These are phyloP conservation scores for Metacarcinus magister DNA, from an alignment of 2,888 invertebrate genomes.

Conservation along the genomic window DNA sequence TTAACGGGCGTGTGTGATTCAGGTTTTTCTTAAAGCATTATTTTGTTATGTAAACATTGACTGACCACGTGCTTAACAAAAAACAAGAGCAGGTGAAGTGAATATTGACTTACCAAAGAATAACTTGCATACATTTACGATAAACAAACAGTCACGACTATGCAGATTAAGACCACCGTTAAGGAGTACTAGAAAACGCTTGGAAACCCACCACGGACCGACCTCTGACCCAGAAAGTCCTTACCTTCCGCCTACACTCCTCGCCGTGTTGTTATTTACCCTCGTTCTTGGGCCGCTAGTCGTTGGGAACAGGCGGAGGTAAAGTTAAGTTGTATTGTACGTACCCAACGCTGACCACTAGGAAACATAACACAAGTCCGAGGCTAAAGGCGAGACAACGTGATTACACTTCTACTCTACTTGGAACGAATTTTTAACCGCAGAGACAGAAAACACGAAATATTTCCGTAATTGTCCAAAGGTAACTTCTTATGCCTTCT, in stretches of 20 bases:
- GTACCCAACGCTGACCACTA: not conserved
- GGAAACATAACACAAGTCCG: not conserved
- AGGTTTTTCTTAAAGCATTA: not conserved
- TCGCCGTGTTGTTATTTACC: not conserved
- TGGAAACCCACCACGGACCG: not conserved
- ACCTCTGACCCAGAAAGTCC: not conserved
- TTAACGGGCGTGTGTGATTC: not conserved
- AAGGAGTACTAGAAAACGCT: not conserved
- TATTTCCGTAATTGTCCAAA: constrained; percentile 26
- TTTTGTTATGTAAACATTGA: not conserved
- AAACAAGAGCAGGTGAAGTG: not conserved
- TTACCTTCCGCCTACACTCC: not conserved
- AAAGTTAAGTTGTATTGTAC: not conserved
- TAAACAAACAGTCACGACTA: not conserved
- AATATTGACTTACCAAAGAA: not conserved
- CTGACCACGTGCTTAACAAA: not conserved
- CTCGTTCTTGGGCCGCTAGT: not conserved
- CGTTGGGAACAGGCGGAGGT: not conserved
- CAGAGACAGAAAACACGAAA: not conserved
- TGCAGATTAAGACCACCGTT: not conserved
- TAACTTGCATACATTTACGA: not conserved
- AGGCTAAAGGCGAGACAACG: not conserved
- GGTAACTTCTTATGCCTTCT: not conserved
- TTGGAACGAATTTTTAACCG: constrained; percentile 36
- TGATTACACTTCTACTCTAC: not conserved